Conservation (phyloP, 1,140 invertebrate genomes). For the Dryas iulia region DNA sequence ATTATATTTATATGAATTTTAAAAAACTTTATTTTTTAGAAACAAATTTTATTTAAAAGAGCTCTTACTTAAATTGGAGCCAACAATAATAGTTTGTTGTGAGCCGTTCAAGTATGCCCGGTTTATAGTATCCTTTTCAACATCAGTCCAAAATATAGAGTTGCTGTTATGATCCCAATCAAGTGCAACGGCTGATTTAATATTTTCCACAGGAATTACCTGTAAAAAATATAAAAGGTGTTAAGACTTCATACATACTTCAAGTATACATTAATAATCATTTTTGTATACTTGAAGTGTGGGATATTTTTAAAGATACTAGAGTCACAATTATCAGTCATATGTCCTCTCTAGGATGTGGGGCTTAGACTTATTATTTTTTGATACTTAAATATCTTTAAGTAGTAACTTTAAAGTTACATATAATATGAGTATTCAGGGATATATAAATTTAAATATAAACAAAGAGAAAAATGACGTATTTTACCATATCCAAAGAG, state of each 20-base stretch:
- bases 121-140: conserved; percentile 90
- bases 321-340: no score
- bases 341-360: no score
- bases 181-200: conserved; percentile 90
- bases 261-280: neutral
- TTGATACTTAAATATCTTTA: no score
- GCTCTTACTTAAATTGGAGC: conserved; percentile 84
- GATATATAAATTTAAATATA: neutral
- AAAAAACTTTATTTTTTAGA: no score
- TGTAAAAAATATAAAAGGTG: conserved; percentile 22
- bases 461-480: neutral
- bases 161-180: conserved; percentile 91
- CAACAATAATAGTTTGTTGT: conserved; percentile 85
- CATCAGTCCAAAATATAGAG: conserved; percentile 93
- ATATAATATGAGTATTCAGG: no score
- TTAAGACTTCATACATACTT: neutral
- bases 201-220: conserved; percentile 89
- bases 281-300: no score
- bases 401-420: no score
- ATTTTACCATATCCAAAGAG: conserved; percentile 83
- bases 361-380: no score
- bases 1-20: no score
- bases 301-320: no score
- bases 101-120: conserved; percentile 89
- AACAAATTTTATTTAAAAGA: neutral